Conservation (phyloP, 2,797 vertebrate genomes). For the Notolepis coatsorum region DNA sequence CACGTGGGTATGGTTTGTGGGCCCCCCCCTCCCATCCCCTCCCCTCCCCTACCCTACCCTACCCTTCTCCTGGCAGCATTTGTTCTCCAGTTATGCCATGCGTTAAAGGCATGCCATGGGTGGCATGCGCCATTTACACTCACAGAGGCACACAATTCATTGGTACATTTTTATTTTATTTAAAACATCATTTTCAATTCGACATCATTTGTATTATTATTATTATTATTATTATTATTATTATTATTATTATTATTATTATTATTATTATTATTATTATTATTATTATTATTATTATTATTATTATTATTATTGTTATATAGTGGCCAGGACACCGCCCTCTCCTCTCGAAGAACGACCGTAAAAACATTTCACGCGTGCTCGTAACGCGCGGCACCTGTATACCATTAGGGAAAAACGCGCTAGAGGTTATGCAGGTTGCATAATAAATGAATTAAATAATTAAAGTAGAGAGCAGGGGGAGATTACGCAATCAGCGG, state of each 20-base stretch:
- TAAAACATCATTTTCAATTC: neutral
- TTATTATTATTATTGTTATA: too few species aligned
- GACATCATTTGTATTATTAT: too few species aligned
- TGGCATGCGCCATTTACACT: neutral
- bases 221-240: too few species aligned
- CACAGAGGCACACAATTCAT: too few species aligned
- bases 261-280: too few species aligned
- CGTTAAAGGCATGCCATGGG: neutral
- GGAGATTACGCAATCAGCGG: slow-evolving; percentile 75
- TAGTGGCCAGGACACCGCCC: neutral
- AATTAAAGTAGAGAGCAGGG: slow-evolving; percentile 58
- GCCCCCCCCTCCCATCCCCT: neutral
- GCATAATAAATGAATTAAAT: slow-evolving; percentile 65
- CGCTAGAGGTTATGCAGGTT: slow-evolving; percentile 36
- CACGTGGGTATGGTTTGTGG: slow-evolving; percentile 40
- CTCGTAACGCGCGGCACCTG: neutral
- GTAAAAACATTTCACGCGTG: slow-evolving; percentile 3
- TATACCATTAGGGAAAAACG: neutral
- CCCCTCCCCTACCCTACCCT: neutral
- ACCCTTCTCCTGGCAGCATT: neutral
- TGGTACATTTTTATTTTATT: neutral
- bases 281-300: too few species aligned
- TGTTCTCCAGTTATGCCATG: slow-evolving; percentile 2
- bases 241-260: too few species aligned
- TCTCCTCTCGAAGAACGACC: neutral